Percentiles rank a stretch among this genome's conserved stretches.
These are phyloP conservation scores for Calliphora vomitoria DNA, from an alignment of 2,888 invertebrate genomes.

Conservation along the genomic window DNA sequence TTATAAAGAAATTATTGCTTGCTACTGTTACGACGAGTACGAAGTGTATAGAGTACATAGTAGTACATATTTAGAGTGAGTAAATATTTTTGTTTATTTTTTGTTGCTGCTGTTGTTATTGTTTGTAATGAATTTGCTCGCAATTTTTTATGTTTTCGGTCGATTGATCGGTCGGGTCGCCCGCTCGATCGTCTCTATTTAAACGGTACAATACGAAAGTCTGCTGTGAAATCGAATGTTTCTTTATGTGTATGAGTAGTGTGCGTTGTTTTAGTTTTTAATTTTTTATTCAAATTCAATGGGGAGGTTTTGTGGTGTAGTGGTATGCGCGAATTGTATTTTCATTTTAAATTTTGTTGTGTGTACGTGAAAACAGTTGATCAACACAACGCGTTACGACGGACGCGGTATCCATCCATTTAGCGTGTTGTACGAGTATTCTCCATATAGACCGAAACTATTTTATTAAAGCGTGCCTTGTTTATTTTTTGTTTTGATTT, in stretches of 20 bases:
- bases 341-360: conserved; percentile 69
- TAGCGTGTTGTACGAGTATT: conserved; percentile 46
- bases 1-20: conserved; percentile 44
- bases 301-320: conserved; percentile 68
- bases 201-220: conserved; percentile 40
- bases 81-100: conserved; percentile 58
- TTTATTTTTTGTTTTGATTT: conserved; percentile 39
- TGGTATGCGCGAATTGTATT: conserved; percentile 69
- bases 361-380: conserved; percentile 74
- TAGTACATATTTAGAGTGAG: conserved; percentile 28
- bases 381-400: conserved; percentile 70
- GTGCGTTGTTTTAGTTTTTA: conserved; percentile 20
- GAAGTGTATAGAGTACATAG: not conserved
- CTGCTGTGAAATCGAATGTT: conserved; percentile 48
- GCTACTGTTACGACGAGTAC: conserved; percentile 30
- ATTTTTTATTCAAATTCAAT: conserved; percentile 15
- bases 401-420: conserved; percentile 60
- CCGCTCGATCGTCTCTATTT: conserved; percentile 39
- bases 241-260: conserved; percentile 10
- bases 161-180: conserved; percentile 51
- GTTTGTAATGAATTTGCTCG: conserved; percentile 67
- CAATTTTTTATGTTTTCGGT: conserved; percentile 62
- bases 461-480: conserved; percentile 69
- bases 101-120: conserved; percentile 34
- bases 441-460: conserved; percentile 51